Evolutionary conservation across 2,888 invertebrate species (phyloP), one percentile per base, ranked within the genome.

Genomic region (Chironomus tentans): DNA sequence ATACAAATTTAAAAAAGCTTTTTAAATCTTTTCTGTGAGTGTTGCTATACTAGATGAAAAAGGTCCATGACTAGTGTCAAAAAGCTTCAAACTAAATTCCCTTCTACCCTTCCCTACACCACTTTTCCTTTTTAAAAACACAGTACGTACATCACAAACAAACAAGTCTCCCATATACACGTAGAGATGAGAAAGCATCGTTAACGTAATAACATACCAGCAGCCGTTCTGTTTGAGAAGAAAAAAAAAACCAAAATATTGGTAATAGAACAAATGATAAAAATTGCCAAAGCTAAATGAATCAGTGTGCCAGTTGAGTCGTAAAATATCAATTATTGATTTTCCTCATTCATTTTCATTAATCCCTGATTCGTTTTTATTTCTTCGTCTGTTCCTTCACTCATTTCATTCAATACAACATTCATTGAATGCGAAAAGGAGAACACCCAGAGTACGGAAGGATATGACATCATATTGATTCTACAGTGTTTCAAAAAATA

Each of bases 281-380:
- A 38, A 38, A 38, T 38, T 38, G 38, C 38, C 38, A 38, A 38
- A 48, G 48, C 61, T 72, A 61, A 61, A 72, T 72, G 72, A 73
- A 62, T 73, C 72, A 62, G 62, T 62, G 72, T 22, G 62, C 62
- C n/a, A 48, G 72, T 72, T 72, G 61, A 61, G 18, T 50, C 72
- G 61, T 72, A 28, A 73, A 73, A 73, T 62, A 73, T 71, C 71
- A 62, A 62, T 73, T 73, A 73, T 73, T 73, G 72, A 73, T 73
- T 73, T 73, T 71, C 15, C 12, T 46, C 48, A 28, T 68, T 68
- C 68, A 68, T 70, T 70, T 56, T 56, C 71, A 73, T 62, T 73
- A 24, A 62, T 62, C 62, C 61, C 12, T 56, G 56, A n/a, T 13
- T 71, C 18, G 2, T 28, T 62, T 15, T 62, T n/a, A 18, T 56